Conservation (phyloP, 2,888 invertebrate species). For the Drosophila rellima region DNA sequence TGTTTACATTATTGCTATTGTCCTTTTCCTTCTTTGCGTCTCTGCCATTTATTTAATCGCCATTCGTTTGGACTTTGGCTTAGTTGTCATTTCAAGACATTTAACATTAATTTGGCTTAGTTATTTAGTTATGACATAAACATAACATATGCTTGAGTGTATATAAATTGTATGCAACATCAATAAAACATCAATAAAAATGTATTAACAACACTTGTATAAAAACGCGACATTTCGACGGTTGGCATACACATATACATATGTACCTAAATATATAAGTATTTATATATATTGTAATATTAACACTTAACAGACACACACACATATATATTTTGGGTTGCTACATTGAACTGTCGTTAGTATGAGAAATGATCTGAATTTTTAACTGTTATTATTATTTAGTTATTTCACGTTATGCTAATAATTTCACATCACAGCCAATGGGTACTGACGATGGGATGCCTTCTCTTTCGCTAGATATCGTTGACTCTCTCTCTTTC, state of each 20-base stretch:
- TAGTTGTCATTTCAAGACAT: conserved; percentile 43
- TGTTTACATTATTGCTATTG: conserved; percentile 46
- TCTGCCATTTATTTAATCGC: conserved; percentile 9
- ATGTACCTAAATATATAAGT: conserved; percentile 30
- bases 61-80: conserved; percentile 54
- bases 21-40: conserved; percentile 25
- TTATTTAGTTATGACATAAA: conserved; percentile 11
- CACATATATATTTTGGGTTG: conserved; percentile 21
- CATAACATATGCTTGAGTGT: conserved; percentile 24
- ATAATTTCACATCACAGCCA: conserved; percentile 84
- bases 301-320: conserved; percentile 59
- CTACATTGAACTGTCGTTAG: conserved; percentile 38
- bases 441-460: conserved; percentile 84
- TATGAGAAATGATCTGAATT: conserved; percentile 45
- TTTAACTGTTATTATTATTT: conserved; percentile 17
- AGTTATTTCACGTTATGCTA: conserved; percentile 48
- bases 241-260: conserved; percentile 64
- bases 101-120: conserved; percentile 34
- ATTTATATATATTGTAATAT: conserved; percentile 21
- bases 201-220: conserved; percentile 79
- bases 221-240: conserved; percentile 79
- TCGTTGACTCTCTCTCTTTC: conserved; percentile 14
- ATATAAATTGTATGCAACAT: conserved; percentile 71
- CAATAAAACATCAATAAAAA: conserved; percentile 80
- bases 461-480: conserved; percentile 42